Evolutionary conservation across 2,888 invertebrate genomes (phyloP).

Genomic region (Sepiola atlantica): DNA sequence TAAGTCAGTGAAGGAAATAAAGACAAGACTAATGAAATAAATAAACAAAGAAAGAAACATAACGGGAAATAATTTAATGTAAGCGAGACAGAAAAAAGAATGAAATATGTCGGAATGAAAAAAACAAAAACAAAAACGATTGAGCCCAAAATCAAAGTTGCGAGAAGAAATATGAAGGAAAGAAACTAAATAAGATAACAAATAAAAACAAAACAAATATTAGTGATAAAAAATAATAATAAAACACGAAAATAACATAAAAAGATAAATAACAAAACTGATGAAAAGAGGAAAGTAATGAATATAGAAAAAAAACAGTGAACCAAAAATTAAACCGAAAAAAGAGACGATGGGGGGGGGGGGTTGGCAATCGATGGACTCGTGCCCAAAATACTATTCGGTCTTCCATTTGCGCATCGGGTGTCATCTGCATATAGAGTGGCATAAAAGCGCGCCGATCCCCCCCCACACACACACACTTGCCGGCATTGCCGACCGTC

Average conservation of each 20-base stretch:
- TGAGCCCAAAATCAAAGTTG: not conserved
- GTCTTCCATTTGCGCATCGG: not conserved
- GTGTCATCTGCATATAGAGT: constrained; percentile 20
- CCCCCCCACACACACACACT: not conserved
- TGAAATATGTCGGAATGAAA: too few species aligned
- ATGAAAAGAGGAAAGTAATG: not conserved
- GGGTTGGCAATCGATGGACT: not conserved
- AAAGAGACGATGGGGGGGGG: too few species aligned
- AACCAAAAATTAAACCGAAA: too few species aligned
- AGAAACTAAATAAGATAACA: not conserved
- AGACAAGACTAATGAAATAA: too few species aligned
- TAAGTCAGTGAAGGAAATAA: too few species aligned
- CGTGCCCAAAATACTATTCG: constrained; percentile 32
- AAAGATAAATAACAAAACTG: not conserved
- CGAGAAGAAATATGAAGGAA: not conserved
- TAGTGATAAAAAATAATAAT: not conserved
- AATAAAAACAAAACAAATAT: too few species aligned
- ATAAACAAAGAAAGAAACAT: too few species aligned
- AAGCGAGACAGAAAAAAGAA: too few species aligned
- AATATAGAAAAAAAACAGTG: not conserved
- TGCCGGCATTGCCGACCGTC: not conserved
- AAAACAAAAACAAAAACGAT: too few species aligned
- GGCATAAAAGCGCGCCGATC: not conserved
- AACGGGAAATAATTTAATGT: too few species aligned
- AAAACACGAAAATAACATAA: not conserved